phyloP scores from a whole-genome alignment of 2,113 vertebrate species.

The Corapipo altera region DNA sequence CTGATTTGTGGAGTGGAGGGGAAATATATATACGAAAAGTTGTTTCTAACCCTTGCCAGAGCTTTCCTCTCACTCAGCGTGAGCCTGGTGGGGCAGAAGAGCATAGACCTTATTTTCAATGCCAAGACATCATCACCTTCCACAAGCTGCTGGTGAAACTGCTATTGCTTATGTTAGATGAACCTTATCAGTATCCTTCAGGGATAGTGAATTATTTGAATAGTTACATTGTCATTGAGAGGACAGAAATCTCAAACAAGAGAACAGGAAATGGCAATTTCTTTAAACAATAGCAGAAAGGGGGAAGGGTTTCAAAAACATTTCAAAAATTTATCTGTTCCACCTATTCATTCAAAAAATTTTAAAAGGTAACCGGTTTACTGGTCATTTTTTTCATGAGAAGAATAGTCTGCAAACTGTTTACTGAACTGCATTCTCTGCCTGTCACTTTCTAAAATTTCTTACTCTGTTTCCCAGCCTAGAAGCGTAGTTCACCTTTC shows the following conservation, averaged over 20 bases:
- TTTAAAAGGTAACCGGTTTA: background rate
- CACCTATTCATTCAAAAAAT: background rate
- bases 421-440: background rate
- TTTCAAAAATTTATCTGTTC: background rate
- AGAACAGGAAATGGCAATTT: background rate
- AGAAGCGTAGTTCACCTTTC: background rate
- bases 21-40: background rate
- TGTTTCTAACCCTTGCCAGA: background rate
- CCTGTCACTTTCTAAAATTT: conserved; percentile 12
- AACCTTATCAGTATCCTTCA: background rate
- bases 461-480: background rate
- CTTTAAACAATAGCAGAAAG: background rate
- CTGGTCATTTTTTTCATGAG: background rate
- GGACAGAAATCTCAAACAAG: background rate
- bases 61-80: background rate
- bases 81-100: background rate
- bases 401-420: background rate
- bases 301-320: background rate
- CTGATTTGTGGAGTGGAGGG: background rate
- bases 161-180: background rate
- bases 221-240: background rate
- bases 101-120: background rate
- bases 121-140: background rate
- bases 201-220: background rate
- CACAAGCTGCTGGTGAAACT: background rate